These are phyloP conservation scores for Yoshiicerus persimilis DNA, from an alignment of 1,140 invertebrate genomes.

Conservation along the genomic window DNA sequence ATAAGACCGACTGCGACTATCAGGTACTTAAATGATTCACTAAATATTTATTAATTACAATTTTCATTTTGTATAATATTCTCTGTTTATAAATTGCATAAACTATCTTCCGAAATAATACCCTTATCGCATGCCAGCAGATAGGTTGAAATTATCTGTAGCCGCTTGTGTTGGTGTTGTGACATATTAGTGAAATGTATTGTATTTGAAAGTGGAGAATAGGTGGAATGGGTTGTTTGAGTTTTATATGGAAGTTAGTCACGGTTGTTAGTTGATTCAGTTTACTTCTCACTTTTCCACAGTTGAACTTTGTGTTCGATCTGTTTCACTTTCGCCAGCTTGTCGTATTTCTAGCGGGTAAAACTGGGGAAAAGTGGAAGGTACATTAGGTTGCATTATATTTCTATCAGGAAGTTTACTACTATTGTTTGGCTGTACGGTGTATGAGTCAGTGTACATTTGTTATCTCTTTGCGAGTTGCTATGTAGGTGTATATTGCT, in stretches of 20 bases:
- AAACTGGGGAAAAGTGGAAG: background rate
- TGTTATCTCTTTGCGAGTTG: background rate
- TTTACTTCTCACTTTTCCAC: background rate
- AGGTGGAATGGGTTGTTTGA: background rate
- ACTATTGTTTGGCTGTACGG: background rate
- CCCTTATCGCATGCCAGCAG: too few relatives aligned
- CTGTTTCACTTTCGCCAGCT: background rate
- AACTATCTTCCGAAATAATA: too few relatives aligned
- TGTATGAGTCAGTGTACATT: background rate
- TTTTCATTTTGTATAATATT: too few relatives aligned
- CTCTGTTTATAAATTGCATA: too few relatives aligned
- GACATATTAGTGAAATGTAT: background rate
- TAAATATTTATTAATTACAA: too few relatives aligned
- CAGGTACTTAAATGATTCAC: too few relatives aligned
- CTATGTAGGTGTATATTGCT: background rate
- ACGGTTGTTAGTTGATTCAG: background rate
- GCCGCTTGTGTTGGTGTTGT: too few relatives aligned
- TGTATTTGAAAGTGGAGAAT: background rate
- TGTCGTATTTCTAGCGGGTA: background rate
- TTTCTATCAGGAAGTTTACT: background rate
- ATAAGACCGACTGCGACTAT: too few relatives aligned
- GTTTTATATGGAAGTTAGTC: background rate
- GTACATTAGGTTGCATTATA: background rate
- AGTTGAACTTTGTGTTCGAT: slow-evolving; percentile 8
- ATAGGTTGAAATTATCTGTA: too few relatives aligned